Conservation (phyloP, 2,113 vertebrate species). For the Prinia subflava region DNA sequence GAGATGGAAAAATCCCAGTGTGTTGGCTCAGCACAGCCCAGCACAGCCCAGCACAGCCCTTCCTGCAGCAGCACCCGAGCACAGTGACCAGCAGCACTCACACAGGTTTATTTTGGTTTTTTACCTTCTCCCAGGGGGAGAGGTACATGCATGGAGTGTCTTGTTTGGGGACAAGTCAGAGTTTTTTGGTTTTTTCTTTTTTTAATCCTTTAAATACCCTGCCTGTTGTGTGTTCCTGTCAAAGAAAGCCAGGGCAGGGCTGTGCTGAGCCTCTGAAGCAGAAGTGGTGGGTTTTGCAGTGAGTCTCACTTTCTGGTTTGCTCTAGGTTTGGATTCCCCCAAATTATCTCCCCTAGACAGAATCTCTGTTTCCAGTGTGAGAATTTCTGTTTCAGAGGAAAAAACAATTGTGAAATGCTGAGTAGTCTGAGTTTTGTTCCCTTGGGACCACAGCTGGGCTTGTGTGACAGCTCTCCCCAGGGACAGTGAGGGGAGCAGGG, state of each 20-base stretch:
- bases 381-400: neutral
- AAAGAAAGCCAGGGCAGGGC: neutral
- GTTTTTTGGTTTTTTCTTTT: neutral
- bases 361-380: neutral
- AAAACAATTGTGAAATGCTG: neutral
- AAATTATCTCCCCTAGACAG: neutral
- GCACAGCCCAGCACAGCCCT: neutral
- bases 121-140: neutral
- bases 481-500: neutral
- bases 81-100: neutral
- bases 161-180: neutral
- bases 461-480: rapidly evolving
- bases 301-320: neutral
- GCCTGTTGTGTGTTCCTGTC: neutral
- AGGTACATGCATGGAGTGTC: neutral
- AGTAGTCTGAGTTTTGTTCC: neutral
- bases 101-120: rapidly evolving
- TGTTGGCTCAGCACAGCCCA: rapidly evolving
- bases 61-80: neutral
- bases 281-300: neutral
- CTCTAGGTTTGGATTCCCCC: neutral
- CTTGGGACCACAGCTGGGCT: neutral
- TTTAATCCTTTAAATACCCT: neutral
- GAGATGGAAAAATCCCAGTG: rapidly evolving
- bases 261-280: neutral